Base-by-base conservation (phyloP, 2,888 invertebrate species). In the Epiblema foenella region DNA sequence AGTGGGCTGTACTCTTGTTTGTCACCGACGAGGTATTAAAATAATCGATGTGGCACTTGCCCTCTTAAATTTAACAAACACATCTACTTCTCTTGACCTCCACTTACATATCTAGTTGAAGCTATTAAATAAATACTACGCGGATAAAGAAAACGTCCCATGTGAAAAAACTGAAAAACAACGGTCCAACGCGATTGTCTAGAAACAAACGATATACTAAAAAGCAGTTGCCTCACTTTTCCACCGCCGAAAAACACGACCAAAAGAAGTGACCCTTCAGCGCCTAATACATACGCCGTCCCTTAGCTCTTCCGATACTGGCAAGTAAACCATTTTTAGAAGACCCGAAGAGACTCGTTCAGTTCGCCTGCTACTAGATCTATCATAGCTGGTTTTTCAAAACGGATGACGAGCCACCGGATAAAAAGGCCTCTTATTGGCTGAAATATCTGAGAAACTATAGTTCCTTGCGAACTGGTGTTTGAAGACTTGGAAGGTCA, bases 171-270 rank as follows among this genome's bases (percentile, higher is more conserved):
- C 51, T 52, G 49, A 51, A 39, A 59, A 54, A 70, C 69, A 70
- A 70, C 59, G 69, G 65, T 70, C 56, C 29, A 65, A 64, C 52
- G 59, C 58, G n/a, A 70, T 70, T 65, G 51, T 64, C 33, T 24
- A 29, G 39, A 69, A 59, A 70, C 69, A 65, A 70, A 70, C 65
- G 65, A 59, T 29, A 29, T 69, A 64, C 69, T 64, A 46, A 70
- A 69, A 65, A 59, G 54, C 65, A 59, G 49, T 58, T 39, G 52
- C 52, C 42, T 59, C 57, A 64, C 69, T 58, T 29, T 64, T 52
- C 52, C 59, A 49, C 18, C 39, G n/a, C n/a, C n/a, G n/a, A 24
- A 24, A 24, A 63, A 39, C 63, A 24, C 49, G n/a, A 7, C 52
- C 58, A 70, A 29, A 69, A 69, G 59, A 70, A 46, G 59, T 42